phyloP scores from a whole-genome alignment of 2,797 vertebrate genomes.

The Amblyraja radiata region DNA sequence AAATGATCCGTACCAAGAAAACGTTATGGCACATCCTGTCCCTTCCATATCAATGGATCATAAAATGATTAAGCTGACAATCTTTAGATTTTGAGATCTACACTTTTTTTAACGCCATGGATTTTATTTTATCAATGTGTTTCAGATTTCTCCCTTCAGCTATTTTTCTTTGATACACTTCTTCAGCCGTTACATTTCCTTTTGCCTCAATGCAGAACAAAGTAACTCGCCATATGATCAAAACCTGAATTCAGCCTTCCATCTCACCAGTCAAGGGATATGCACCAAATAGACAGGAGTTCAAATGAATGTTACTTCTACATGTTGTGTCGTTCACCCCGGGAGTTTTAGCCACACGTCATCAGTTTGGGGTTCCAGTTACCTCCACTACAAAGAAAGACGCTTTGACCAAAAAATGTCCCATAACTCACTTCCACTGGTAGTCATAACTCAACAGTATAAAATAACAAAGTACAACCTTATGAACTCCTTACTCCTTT shows the following conservation, averaged over 20 bases:
- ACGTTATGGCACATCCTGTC: background rate
- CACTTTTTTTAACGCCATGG: background rate
- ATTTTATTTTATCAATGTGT: background rate
- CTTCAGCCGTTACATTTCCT: background rate
- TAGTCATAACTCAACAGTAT: constrained; percentile 28
- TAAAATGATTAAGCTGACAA: background rate
- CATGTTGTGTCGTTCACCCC: background rate
- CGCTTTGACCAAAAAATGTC: constrained; percentile 25
- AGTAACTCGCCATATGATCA: background rate
- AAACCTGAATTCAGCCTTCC: background rate
- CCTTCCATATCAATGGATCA: background rate
- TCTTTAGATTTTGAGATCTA: background rate
- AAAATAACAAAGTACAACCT: constrained; percentile 27
- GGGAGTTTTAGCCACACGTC: background rate
- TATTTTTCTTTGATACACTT: background rate
- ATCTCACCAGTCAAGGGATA: background rate
- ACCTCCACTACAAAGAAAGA: constrained; percentile 21
- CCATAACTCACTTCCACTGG: constrained; percentile 28
- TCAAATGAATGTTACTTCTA: background rate
- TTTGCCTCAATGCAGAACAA: background rate
- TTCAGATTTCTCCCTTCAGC: background rate
- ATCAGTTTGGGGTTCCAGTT: constrained; percentile 13
- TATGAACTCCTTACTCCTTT: constrained; percentile 25
- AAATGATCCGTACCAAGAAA: background rate
- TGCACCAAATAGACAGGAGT: background rate